Evolutionary conservation across 2,888 invertebrate genomes (phyloP).

Genomic region (Pteria penguin): DNA sequence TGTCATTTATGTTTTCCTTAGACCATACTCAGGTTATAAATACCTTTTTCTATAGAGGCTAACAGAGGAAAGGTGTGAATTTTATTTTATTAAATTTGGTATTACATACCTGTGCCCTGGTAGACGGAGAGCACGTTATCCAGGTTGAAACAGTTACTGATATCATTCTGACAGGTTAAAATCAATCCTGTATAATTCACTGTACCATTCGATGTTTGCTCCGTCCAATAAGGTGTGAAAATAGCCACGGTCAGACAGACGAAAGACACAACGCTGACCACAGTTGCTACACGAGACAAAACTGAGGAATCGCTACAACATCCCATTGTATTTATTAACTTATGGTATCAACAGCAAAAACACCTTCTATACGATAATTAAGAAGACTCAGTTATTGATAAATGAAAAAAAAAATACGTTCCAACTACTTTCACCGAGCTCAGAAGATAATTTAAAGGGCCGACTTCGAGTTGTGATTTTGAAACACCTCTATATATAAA

Average conservation of each 20-base stretch:
- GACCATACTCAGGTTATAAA: too few species aligned
- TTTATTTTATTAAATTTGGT: too few species aligned
- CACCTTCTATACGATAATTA: not conserved
- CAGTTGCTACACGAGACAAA: constrained; percentile 29
- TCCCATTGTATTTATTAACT: constrained; percentile 14
- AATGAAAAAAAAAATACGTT: too few species aligned
- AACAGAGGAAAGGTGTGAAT: too few species aligned
- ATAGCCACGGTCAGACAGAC: constrained; percentile 35
- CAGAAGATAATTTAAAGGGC: too few species aligned
- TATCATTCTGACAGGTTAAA: constrained; percentile 24
- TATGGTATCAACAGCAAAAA: not conserved
- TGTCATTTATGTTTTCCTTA: too few species aligned
- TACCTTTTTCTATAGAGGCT: too few species aligned
- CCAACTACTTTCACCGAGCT: too few species aligned
- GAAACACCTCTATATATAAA: too few species aligned
- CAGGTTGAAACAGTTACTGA: constrained; percentile 36
- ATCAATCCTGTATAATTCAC: constrained; percentile 33
- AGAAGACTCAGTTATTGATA: too few species aligned
- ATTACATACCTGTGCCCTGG: constrained; percentile 38
- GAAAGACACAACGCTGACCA: constrained; percentile 29
- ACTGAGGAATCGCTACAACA: constrained; percentile 35
- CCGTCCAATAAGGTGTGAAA: constrained; percentile 41
- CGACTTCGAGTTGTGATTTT: too few species aligned
- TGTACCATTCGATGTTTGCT: constrained; percentile 21
- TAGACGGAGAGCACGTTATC: constrained; percentile 30